A percentile compares a stretch with the other conserved stretches of the same genome.
These are phyloP conservation scores for Micrastur ruficollis DNA, from an alignment of 2,797 vertebrate genomes.

Conservation along the genomic window DNA sequence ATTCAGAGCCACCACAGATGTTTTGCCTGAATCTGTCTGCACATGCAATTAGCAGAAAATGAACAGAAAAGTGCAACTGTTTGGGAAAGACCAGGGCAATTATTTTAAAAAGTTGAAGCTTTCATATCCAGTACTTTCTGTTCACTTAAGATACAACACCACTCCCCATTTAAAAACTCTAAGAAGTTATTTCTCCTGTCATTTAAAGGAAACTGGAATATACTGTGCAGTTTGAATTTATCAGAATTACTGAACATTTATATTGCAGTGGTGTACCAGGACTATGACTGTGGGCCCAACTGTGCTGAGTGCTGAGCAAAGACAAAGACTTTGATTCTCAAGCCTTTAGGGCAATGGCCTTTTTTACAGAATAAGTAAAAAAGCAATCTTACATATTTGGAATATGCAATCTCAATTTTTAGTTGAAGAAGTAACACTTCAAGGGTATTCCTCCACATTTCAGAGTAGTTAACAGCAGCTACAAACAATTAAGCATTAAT, in stretches of 20 bases:
- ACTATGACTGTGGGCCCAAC: background rate
- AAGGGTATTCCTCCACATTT: background rate
- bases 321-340: background rate
- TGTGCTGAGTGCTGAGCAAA: background rate
- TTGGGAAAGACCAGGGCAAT: background rate
- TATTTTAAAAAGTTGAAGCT: background rate
- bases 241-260: background rate
- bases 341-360: background rate
- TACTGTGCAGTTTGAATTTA: background rate
- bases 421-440: background rate
- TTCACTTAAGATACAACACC: background rate
- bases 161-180: background rate
- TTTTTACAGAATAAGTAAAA: background rate
- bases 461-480: background rate
- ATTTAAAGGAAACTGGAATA: background rate
- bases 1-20: background rate
- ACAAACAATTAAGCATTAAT: background rate
- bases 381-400: background rate
- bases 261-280: background rate
- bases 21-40: constrained; percentile 19
- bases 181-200: background rate
- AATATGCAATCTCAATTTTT: background rate
- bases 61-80: constrained; percentile 10
- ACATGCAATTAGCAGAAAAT: constrained; percentile 9
- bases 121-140: background rate